A percentile compares a stretch with the other conserved stretches of the same genome.
Evolutionary conservation across 1,140 invertebrate species (phyloP).

Genomic region (Rhopalosiphum padi): DNA sequence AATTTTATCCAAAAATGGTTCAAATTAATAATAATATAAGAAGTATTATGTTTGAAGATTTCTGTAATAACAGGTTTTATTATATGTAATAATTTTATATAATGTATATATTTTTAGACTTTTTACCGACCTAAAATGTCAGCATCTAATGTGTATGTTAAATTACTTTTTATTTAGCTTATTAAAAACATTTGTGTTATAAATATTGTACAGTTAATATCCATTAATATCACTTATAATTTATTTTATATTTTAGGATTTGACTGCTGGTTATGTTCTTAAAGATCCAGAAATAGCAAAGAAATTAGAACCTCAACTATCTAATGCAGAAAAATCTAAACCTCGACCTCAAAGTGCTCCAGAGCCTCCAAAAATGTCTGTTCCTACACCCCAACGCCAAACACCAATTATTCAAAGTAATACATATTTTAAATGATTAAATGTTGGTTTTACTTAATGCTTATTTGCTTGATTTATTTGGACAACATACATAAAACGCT

Average conservation of each 20-base stretch:
- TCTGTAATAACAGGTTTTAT: too few species aligned
- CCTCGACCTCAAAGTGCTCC: conserved; percentile 64
- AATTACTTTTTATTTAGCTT: background rate
- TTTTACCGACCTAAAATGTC: too few species aligned
- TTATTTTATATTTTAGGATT: conserved; percentile 28
- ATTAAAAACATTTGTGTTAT: background rate
- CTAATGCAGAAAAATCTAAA: conserved; percentile 69
- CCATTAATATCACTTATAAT: background rate
- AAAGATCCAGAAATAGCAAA: conserved; percentile 81
- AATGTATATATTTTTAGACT: too few species aligned
- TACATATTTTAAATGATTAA: background rate
- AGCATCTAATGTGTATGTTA: conserved; percentile 60
- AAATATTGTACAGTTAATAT: background rate
- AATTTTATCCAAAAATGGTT: too few species aligned
- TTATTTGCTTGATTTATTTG: background rate
- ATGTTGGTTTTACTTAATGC: background rate
- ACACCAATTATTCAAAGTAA: conserved; percentile 50
- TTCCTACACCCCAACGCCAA: conserved; percentile 44
- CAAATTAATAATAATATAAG: too few species aligned
- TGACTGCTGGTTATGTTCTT: conserved; percentile 77
- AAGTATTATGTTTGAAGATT: too few species aligned
- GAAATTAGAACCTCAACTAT: conserved; percentile 82
- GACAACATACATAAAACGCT: too few species aligned
- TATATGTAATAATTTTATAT: too few species aligned
- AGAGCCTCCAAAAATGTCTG: conserved; percentile 62